These are phyloP conservation scores for Liolophura sinensis DNA, from an alignment of 1,140 invertebrate genomes.

Conservation along the genomic window DNA sequence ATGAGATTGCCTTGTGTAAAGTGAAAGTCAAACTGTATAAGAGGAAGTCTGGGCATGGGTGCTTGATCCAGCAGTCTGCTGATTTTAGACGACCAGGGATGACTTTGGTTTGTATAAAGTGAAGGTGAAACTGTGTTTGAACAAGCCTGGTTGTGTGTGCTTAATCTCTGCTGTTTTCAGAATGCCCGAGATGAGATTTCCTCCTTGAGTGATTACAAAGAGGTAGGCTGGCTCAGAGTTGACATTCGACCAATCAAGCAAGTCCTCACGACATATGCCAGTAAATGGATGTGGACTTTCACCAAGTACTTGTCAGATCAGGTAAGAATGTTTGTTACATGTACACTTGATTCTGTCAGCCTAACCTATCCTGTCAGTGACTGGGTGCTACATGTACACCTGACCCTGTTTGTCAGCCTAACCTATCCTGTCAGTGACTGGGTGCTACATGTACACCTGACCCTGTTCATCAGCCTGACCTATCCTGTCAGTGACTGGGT, in stretches of 20 bases:
- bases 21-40: too few species aligned
- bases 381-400: too few species aligned
- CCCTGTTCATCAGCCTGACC: too few species aligned
- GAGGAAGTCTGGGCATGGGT: too few species aligned
- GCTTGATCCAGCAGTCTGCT: too few species aligned
- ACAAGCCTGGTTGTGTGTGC: background rate
- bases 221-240: constrained; percentile 57
- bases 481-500: too few species aligned
- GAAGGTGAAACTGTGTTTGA: background rate
- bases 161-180: constrained; percentile 24
- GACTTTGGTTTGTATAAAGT: background rate
- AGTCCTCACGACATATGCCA: constrained; percentile 56
- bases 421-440: too few species aligned
- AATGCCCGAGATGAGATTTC: constrained; percentile 51
- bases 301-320: constrained; percentile 58
- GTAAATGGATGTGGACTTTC: constrained; percentile 60
- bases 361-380: too few species aligned
- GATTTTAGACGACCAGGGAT: background rate
- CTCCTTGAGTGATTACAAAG: constrained; percentile 44
- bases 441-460: too few species aligned
- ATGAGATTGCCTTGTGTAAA: too few species aligned
- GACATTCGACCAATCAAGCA: constrained; percentile 57
- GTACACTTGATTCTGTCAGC: background rate
- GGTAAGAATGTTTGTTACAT: constrained; percentile 29
- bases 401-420: too few species aligned